Percentiles rank a stretch among this genome's conserved stretches.
phyloP scores from a whole-genome alignment of 1,140 invertebrate genomes.

The Cotesia vestalis region DNA sequence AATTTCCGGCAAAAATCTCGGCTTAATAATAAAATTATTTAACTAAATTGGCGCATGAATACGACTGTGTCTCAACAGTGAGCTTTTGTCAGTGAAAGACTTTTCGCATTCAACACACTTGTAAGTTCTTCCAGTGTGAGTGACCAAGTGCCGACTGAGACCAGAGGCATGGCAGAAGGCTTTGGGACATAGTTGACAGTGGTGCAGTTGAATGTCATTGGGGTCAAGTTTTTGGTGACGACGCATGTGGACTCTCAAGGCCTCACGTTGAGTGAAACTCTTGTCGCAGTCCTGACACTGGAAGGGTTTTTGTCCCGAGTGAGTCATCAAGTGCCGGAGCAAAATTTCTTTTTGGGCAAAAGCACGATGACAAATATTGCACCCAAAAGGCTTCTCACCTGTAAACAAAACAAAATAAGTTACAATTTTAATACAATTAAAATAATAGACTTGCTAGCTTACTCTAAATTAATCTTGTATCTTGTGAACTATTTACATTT shows the following conservation, averaged over 20 bases:
- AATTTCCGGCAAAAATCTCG: too few species aligned
- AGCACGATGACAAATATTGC: constrained; percentile 74
- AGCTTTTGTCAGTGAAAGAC: constrained; percentile 77
- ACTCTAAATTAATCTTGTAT: too few species aligned
- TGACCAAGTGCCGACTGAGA: constrained; percentile 75
- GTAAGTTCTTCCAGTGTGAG: constrained; percentile 74
- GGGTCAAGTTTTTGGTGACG: constrained; percentile 69
- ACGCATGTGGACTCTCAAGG: constrained; percentile 72
- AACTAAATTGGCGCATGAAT: constrained; percentile 57
- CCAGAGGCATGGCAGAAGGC: constrained; percentile 75
- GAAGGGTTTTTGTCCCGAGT: constrained; percentile 85
- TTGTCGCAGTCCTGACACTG: constrained; percentile 79
- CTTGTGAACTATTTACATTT: too few species aligned
- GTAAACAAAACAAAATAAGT: constrained; percentile 27
- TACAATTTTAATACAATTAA: constrained; percentile 25
- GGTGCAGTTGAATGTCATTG: constrained; percentile 70
- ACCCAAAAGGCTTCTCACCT: constrained; percentile 80
- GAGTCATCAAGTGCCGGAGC: constrained; percentile 83
- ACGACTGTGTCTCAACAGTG: constrained; percentile 71
- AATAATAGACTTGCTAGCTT: too few species aligned
- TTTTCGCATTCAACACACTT: constrained; percentile 74
- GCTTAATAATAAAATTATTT: too few species aligned
- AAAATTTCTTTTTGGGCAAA: constrained; percentile 85
- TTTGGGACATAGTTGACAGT: constrained; percentile 75
- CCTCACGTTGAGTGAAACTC: constrained; percentile 76